Evolutionary conservation across 2,113 vertebrate species (phyloP).

Genomic region (Jaculus jaculus): DNA sequence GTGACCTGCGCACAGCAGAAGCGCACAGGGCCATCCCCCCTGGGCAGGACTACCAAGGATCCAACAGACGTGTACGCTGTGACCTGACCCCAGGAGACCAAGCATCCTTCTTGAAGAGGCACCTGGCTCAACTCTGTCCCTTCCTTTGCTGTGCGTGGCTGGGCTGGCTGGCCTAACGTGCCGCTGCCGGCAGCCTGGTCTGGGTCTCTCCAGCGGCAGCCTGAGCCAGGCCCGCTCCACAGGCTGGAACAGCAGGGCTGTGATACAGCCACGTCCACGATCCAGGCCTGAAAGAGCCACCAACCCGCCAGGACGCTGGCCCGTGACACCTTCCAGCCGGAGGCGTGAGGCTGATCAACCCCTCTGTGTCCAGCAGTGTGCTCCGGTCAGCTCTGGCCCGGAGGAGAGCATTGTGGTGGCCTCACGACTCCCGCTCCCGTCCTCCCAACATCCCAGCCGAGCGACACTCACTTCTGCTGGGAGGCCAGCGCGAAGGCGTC

Average conservation of each 20-base stretch:
- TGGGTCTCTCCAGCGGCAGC: neutral
- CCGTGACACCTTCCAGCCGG: neutral
- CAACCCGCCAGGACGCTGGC: neutral
- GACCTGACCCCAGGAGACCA: neutral
- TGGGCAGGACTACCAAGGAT: neutral
- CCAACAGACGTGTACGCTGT: neutral
- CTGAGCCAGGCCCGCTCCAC: neutral
- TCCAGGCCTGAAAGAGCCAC: neutral
- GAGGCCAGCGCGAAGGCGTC: constrained; percentile 92
- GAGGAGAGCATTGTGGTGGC: neutral
- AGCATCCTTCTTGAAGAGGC: neutral
- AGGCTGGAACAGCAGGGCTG: neutral
- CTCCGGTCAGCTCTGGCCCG: neutral
- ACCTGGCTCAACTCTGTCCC: neutral
- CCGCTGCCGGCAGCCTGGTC: neutral
- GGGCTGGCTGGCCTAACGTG: neutral
- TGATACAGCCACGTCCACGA: neutral
- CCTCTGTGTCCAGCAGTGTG: neutral
- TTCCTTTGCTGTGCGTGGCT: neutral
- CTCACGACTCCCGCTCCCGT: neutral
- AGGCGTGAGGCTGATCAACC: neutral
- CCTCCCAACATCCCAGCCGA: neutral
- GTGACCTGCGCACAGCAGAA: too few relatives aligned
- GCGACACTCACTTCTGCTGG: constrained; percentile 89
- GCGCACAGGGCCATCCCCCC: neutral